Conservation (phyloP, 2,888 invertebrate genomes). For the Hemithea aestivaria region DNA sequence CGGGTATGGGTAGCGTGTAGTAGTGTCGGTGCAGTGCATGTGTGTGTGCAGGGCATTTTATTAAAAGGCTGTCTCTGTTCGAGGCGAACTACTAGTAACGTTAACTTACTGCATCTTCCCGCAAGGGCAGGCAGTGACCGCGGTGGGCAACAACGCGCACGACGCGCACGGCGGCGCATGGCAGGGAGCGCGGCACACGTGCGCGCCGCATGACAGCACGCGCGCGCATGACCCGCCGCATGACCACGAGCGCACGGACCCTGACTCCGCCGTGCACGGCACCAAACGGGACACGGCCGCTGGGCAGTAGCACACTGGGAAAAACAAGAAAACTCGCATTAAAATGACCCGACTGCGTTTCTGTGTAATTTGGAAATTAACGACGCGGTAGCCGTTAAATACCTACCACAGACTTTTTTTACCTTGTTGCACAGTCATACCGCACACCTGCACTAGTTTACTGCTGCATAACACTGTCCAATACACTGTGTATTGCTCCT, state of each 20-base stretch:
- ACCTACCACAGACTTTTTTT: no score
- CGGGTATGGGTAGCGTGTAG: no score
- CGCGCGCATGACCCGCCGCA: slow-evolving; percentile 91
- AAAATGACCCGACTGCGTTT: no score
- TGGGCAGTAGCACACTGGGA: slow-evolving; percentile 61
- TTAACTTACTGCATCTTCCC: slow-evolving; percentile 53
- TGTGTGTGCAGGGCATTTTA: no score
- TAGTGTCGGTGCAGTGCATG: no score
- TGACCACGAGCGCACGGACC: slow-evolving; percentile 38
- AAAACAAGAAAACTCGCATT: background rate
- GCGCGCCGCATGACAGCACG: slow-evolving; percentile 91
- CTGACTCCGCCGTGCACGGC: slow-evolving; percentile 43
- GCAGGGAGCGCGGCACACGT: slow-evolving; percentile 91
- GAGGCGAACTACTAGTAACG: background rate
- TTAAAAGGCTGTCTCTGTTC: no score
- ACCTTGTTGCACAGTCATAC: slow-evolving; percentile 84
- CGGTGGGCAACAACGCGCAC: slow-evolving; percentile 76
- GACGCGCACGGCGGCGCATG: slow-evolving; percentile 87
- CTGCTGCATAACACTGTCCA: slow-evolving; percentile 85
- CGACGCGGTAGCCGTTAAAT: no score
- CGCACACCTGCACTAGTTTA: slow-evolving; percentile 85
- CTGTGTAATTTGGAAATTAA: no score
- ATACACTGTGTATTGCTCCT: no score
- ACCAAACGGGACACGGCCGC: slow-evolving; percentile 44
- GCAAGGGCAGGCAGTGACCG: slow-evolving; percentile 58